Percentiles rank a stretch among this genome's conserved stretches.
These are phyloP conservation scores for Caenorhabditis briggsae DNA, from an alignment of 1,140 invertebrate species.

Conservation along the genomic window DNA sequence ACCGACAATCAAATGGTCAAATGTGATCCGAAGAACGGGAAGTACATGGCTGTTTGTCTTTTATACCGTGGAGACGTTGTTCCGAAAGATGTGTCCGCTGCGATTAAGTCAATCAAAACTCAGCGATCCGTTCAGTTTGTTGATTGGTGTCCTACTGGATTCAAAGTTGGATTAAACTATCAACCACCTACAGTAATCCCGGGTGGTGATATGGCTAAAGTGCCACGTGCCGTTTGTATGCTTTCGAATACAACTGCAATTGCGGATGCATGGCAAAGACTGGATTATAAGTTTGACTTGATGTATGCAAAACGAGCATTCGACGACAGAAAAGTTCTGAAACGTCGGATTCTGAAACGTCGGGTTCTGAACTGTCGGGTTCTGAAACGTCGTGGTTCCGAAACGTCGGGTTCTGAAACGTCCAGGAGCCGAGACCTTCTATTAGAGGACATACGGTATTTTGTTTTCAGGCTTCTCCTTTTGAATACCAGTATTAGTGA, in stretches of 20 bases:
- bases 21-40: constrained; percentile 77
- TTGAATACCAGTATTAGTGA: constrained; percentile 12
- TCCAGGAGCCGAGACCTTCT: too few relatives aligned
- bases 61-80: constrained; percentile 79
- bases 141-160: constrained; percentile 91
- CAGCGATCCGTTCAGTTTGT: constrained; percentile 80
- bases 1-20: constrained; percentile 93
- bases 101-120: constrained; percentile 82
- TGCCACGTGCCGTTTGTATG: constrained; percentile 88
- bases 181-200: constrained; percentile 88
- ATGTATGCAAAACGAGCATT: constrained; percentile 84
- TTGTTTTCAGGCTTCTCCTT: not conserved
- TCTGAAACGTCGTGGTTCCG: too few relatives aligned
- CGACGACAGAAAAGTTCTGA: too few relatives aligned
- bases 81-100: constrained; percentile 83
- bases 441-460: not conserved
- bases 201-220: constrained; percentile 87
- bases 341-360: too few relatives aligned
- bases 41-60: constrained; percentile 79
- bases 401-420: too few relatives aligned
- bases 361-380: too few relatives aligned
- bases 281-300: constrained; percentile 82
- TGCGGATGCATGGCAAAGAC: constrained; percentile 83
- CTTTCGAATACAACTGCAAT: constrained; percentile 86
- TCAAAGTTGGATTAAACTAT: constrained; percentile 85